Evolutionary conservation across 2,888 invertebrate species (phyloP).

Genomic region (Timema cristinae): DNA sequence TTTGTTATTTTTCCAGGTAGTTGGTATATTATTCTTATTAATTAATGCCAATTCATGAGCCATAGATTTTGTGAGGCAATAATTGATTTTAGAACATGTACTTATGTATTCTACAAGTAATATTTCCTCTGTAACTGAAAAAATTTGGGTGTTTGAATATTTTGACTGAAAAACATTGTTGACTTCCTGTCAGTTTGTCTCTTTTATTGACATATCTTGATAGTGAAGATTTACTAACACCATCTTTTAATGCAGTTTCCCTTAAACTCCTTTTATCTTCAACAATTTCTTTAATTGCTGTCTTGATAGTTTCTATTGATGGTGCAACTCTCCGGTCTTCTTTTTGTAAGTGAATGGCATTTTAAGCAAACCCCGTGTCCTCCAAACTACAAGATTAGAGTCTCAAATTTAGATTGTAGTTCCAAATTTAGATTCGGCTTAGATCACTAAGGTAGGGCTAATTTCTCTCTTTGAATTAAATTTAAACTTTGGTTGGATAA

Average conservation of each 20-base stretch:
- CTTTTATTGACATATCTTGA: conserved; percentile 5
- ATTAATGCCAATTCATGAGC: neutral
- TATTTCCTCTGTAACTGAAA: neutral
- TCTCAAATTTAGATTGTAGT: too few relatives aligned
- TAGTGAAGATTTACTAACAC: conserved; percentile 1
- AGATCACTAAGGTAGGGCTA: too few relatives aligned
- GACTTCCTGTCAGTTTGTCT: neutral
- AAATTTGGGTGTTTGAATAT: neutral
- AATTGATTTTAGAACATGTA: neutral
- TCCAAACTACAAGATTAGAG: neutral
- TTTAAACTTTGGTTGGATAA: too few relatives aligned
- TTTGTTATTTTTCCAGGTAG: neutral
- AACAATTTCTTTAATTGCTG: neutral
- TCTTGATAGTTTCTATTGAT: neutral
- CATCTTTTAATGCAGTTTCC: conserved; percentile 1
- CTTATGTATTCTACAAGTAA: neutral
- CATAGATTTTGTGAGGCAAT: neutral
- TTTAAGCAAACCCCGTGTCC: neutral
- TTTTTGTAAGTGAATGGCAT: too few relatives aligned
- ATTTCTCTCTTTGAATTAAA: too few relatives aligned
- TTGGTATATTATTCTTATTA: conserved; percentile 3
- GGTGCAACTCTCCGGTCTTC: neutral
- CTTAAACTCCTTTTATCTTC: neutral
- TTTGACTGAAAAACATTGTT: neutral
- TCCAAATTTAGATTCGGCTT: too few relatives aligned